Evolutionary conservation across 2,888 invertebrate species (phyloP).

Genomic region (Hypercompe scribonia): DNA sequence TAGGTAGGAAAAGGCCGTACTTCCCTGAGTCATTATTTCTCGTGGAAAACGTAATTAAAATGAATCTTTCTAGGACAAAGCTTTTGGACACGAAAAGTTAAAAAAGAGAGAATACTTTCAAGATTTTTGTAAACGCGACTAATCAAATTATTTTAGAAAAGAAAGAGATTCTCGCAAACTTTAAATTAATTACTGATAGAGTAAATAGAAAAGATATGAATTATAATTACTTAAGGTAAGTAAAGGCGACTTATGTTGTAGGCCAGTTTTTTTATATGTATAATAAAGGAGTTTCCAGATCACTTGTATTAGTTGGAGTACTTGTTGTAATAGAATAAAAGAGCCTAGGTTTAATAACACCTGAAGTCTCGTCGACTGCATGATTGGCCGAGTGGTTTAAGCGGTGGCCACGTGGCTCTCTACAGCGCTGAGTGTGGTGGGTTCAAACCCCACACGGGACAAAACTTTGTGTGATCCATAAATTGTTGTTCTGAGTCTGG

Average conservation of each 20-base stretch:
- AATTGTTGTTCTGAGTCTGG: too few relatives aligned
- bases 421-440: too few relatives aligned
- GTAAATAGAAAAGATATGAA: constrained; percentile 1
- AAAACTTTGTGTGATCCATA: too few relatives aligned
- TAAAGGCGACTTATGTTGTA: background rate
- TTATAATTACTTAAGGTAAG: background rate
- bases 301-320: too few relatives aligned
- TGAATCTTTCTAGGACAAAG: constrained; percentile 72
- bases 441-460: too few relatives aligned
- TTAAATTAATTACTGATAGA: constrained; percentile 32
- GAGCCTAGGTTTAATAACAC: too few relatives aligned
- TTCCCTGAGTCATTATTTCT: constrained; percentile 72
- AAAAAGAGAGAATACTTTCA: constrained; percentile 60
- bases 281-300: too few relatives aligned
- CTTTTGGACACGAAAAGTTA: constrained; percentile 70
- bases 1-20: constrained; percentile 74
- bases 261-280: too few relatives aligned
- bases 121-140: constrained; percentile 52
- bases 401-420: too few relatives aligned
- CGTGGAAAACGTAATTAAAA: constrained; percentile 83
- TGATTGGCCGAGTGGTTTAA: too few relatives aligned
- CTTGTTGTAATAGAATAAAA: too few relatives aligned
- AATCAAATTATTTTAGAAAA: constrained; percentile 52
- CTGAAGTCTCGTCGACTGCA: too few relatives aligned
- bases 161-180: constrained; percentile 32